Conservation (phyloP, 2,113 vertebrate genomes). For the Motacilla alba region DNA sequence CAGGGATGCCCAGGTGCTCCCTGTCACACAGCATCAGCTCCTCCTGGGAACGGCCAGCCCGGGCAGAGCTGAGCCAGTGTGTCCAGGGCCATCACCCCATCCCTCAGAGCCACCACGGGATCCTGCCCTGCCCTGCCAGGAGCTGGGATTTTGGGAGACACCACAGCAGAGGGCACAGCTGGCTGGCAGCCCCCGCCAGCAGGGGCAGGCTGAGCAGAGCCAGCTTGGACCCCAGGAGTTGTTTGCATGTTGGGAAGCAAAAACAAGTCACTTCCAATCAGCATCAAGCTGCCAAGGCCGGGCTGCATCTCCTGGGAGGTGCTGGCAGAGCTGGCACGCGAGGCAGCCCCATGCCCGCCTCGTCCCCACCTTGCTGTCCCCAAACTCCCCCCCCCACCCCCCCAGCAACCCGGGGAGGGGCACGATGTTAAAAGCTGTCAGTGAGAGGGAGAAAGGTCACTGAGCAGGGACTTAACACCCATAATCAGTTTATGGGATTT, state of each 20-base stretch:
- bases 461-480: neutral
- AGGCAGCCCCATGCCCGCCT: neutral
- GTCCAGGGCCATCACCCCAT: accelerated
- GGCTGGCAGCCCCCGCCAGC: accelerated
- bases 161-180: accelerated
- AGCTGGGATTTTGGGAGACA: neutral
- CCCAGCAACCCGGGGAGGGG: neutral
- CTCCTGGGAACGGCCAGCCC: neutral
- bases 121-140: neutral
- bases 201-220: neutral
- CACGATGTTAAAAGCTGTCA: neutral
- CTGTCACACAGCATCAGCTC: neutral
- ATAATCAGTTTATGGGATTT: conserved; percentile 35
- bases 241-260: neutral
- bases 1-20: accelerated
- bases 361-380: accelerated
- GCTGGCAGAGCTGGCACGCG: neutral
- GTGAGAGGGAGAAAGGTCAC: conserved; percentile 30
- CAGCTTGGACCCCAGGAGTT: neutral
- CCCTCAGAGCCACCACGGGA: accelerated
- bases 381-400: accelerated
- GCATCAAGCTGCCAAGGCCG: neutral
- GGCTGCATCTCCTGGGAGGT: neutral
- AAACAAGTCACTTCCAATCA: conserved; percentile 14
- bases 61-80: neutral